Percentiles rank a stretch among this genome's conserved stretches.
Evolutionary conservation across 2,797 vertebrate species (phyloP).

Genomic region (Sebastolobus altivelis): DNA sequence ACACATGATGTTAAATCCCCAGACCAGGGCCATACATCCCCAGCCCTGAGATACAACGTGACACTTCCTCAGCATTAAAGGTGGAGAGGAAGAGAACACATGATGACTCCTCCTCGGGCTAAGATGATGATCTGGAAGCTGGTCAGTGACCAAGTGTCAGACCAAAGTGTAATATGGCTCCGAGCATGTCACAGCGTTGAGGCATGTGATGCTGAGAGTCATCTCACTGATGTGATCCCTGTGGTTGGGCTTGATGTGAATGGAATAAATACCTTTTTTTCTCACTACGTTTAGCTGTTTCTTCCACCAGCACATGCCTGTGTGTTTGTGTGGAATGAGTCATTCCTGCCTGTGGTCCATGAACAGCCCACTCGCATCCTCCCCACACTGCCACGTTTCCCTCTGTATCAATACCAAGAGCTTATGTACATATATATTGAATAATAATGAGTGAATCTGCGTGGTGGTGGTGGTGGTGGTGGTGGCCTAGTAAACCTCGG

Average conservation of each 20-base stretch:
- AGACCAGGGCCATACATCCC: conserved; percentile 35
- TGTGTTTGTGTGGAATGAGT: conserved; percentile 72
- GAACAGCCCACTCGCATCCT: conserved; percentile 66
- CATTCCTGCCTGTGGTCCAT: conserved; percentile 70
- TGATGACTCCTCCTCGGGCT: conserved; percentile 33
- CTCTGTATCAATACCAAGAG: conserved; percentile 32
- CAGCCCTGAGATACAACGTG: conserved; percentile 46
- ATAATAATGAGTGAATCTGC: conserved; percentile 29
- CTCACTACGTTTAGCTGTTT: conserved; percentile 48
- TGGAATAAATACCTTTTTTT: conserved; percentile 45
- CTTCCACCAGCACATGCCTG: conserved; percentile 57
- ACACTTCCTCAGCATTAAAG: conserved; percentile 57
- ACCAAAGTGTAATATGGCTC: conserved; percentile 51
- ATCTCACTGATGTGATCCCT: conserved; percentile 33
- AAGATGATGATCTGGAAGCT: conserved; percentile 54
- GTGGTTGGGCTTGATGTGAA: conserved; percentile 54
- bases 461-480: conserved; percentile 19
- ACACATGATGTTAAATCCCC: conserved; percentile 41
- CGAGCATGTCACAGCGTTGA: conserved; percentile 39
- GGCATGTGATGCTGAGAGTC: conserved; percentile 40
- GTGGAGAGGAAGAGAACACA: conserved; percentile 14
- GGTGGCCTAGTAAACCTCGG: conserved; percentile 49
- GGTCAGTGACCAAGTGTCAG: conserved; percentile 64
- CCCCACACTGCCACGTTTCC: conserved; percentile 48
- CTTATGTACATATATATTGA: conserved; percentile 36